A percentile compares a stretch with the other conserved stretches of the same genome.
Evolutionary conservation across 2,888 invertebrate species (phyloP).

Genomic region (Notodonta dromedarius): DNA sequence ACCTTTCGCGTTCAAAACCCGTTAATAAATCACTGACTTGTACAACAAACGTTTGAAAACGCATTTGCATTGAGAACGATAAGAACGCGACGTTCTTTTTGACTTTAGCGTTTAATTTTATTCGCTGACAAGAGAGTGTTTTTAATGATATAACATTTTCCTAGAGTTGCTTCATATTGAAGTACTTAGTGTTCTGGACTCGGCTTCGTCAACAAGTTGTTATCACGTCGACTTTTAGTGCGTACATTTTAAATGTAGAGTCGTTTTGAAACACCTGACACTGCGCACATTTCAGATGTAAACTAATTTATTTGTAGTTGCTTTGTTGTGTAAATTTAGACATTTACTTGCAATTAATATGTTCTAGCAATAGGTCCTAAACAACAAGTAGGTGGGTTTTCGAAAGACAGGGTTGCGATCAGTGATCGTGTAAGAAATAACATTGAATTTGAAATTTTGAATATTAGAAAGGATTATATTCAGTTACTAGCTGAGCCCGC

Average conservation of each 20-base stretch:
- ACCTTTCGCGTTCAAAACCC: constrained; percentile 11
- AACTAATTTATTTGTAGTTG: neutral
- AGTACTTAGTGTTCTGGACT: neutral
- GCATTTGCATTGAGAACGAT: neutral
- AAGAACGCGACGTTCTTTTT: too few relatives aligned
- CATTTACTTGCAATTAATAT: too few relatives aligned
- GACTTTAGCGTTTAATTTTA: neutral
- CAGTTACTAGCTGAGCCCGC: too few relatives aligned
- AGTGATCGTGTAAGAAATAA: too few relatives aligned
- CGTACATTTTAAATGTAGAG: neutral
- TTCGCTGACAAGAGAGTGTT: neutral
- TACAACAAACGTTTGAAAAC: neutral
- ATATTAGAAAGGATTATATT: too few relatives aligned
- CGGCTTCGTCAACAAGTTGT: constrained; percentile 1
- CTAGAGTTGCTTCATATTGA: neutral
- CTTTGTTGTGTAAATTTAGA: neutral
- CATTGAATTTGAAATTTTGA: too few relatives aligned
- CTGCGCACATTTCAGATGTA: neutral
- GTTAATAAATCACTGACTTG: constrained; percentile 8
- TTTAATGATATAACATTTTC: neutral
- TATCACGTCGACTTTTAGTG: neutral
- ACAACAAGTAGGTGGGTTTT: too few relatives aligned
- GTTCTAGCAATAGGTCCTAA: too few relatives aligned
- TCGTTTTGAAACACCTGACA: neutral
- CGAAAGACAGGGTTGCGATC: too few relatives aligned